Conservation (phyloP, 1,140 invertebrate genomes). For the Caenorhabditis tropicalis region DNA sequence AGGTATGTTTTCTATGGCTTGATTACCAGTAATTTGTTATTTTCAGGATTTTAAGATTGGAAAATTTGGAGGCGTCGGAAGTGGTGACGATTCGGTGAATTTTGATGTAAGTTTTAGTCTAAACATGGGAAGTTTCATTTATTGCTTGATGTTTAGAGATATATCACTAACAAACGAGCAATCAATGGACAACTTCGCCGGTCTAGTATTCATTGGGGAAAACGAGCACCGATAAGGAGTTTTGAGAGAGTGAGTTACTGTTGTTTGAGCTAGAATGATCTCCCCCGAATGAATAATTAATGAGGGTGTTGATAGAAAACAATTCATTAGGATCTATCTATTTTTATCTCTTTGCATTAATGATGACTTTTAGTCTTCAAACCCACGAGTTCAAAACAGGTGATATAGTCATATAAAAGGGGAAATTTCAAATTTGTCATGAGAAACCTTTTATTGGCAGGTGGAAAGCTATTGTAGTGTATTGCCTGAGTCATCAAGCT, state of each 20-base stretch:
- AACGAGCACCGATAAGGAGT: not conserved
- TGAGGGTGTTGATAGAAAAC: not conserved
- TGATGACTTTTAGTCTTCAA: not conserved
- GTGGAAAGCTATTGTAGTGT: not conserved
- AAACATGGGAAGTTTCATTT: not conserved
- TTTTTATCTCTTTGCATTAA: not conserved
- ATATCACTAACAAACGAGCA: conserved; percentile 6
- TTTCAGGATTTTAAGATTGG: not conserved
- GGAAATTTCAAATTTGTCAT: not conserved
- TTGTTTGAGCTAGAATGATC: not conserved
- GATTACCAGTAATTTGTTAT: not conserved
- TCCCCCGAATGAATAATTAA: not conserved
- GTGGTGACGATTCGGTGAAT: not conserved
- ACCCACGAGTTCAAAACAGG: not conserved
- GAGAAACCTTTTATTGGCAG: not conserved
- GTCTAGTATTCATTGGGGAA: conserved; percentile 22
- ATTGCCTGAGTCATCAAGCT: not conserved
- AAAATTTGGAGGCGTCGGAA: not conserved
- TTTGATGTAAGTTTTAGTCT: not conserved
- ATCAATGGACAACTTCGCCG: not conserved
- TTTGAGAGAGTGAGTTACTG: not conserved
- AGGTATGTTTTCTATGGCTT: not conserved
- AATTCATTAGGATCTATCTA: not conserved
- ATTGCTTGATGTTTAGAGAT: not conserved
- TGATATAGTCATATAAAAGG: not conserved